Evolutionary conservation across 2,113 vertebrate genomes (phyloP).

Genomic region (Vulpes ferrilata): DNA sequence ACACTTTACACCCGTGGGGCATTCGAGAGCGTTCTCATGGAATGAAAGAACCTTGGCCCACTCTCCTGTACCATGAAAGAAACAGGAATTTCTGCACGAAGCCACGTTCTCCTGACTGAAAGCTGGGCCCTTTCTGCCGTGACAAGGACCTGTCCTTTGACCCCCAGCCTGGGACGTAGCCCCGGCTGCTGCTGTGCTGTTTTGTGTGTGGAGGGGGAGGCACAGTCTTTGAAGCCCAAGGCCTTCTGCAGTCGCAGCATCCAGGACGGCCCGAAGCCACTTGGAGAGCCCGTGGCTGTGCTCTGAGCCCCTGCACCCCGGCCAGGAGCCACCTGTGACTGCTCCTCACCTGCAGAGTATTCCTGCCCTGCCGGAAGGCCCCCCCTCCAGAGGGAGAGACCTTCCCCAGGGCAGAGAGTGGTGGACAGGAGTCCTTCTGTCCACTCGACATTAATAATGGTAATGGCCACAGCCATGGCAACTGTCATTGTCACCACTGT

Average conservation of each 20-base stretch:
- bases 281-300: background rate
- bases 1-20: accelerated
- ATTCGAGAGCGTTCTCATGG: background rate
- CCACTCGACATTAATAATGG: background rate
- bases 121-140: background rate
- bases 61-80: too few species aligned
- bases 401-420: accelerated
- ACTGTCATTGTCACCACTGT: accelerated
- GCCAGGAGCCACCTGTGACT: background rate
- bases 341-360: background rate
- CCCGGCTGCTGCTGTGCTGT: accelerated
- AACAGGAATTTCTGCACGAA: background rate
- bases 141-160: background rate
- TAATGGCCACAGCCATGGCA: background rate
- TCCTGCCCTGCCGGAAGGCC: background rate
- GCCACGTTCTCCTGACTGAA: accelerated
- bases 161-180: too few species aligned
- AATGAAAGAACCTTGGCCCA: background rate
- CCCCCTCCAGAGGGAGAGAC: background rate
- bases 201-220: accelerated
- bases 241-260: background rate
- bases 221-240: background rate
- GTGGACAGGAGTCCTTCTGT: accelerated
- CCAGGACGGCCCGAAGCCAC: too few species aligned
- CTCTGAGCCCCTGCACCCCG: accelerated